Base-by-base conservation (phyloP, 2,888 invertebrate genomes). In the Dryococelus australis region DNA sequence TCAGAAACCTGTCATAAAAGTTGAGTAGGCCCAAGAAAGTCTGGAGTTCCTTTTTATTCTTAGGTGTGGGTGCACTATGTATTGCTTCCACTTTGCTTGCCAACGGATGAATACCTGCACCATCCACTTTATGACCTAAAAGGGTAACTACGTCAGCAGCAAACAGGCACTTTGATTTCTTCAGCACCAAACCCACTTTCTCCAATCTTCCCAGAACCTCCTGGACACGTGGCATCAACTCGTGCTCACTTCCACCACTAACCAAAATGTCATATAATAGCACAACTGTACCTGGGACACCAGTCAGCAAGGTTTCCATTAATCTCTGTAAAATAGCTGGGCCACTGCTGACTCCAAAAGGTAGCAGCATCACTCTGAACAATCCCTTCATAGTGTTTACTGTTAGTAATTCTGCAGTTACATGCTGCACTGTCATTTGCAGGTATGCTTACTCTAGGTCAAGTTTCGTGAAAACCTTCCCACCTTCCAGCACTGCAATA, bases 311-410 rank as follows among this genome's bases (percentile, higher is more conserved):
- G 43, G 85, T 87, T 0, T 90, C 89, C 80, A 89, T 89, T 26
- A 89, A 84, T 24, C 88, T 43, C 87, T 90, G 89, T 80, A 89
- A 89, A 43, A 89, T 88, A 0, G 87, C 89, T 78, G 90, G 89
- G 13, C 87, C 88, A 24, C 65, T 24, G 20, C 65, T 65, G n/a
- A 65, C 65, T 24, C 65, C 65, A 65, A 65, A 65, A 65, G 65
- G 65, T 20, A 65, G n/a, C 8, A 0, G 20, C 16, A 8, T 65
- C 16, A 65, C 65, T 6, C 24, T 10, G n/a, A 10, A 65, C 1
- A 51, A 8, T 2, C 51, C 65, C 65, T 65, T 65, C 65, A 65
- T 65, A 2, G 24, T 65, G 24, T 65, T 65, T 10, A 65, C 65
- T 65, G 65, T 65, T 2, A 16, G n/a, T 6, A 65, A n/a, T 6